A percentile compares a stretch with the other conserved stretches of the same genome.
Evolutionary conservation across 23 tunicate species (phyloP).

Genomic region (Halocynthia roretzi): DNA sequence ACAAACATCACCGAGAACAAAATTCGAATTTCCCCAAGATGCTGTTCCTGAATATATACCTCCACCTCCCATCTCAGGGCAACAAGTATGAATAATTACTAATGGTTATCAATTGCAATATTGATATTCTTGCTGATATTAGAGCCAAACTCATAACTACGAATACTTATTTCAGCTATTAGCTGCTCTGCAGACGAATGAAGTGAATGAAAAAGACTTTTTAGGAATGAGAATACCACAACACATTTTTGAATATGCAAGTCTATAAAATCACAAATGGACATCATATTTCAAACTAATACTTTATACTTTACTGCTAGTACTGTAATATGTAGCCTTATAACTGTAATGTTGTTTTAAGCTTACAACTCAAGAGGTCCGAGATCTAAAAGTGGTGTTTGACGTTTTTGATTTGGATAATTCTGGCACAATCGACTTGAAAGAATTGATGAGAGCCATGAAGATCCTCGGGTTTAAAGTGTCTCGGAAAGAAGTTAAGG

Average conservation of each 20-base stretch:
- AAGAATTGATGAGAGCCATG: conserved; percentile 81
- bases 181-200: conserved; percentile 66
- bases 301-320: background rate
- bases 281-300: background rate
- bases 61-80: conserved; percentile 64
- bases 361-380: conserved; percentile 86
- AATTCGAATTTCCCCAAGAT: conserved; percentile 64
- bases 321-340: background rate
- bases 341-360: conserved; percentile 10
- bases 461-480: conserved; percentile 79
- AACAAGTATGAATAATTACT: conserved; percentile 29
- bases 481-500: conserved; percentile 49
- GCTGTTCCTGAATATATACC: conserved; percentile 67
- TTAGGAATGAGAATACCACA: conserved; percentile 61
- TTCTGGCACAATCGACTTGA: conserved; percentile 65
- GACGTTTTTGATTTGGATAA: conserved; percentile 89
- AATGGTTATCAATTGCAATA: too few relatives aligned
- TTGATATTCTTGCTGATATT: too few relatives aligned
- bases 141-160: too few relatives aligned
- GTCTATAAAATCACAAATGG: conserved; percentile 3
- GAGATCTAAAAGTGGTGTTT: conserved; percentile 79
- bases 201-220: conserved; percentile 79
- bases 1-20: conserved; percentile 8
- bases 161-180: conserved; percentile 31
- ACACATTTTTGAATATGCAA: conserved; percentile 63